Conservation (phyloP, 2,113 vertebrate species). For the Prietella phreatophila region DNA sequence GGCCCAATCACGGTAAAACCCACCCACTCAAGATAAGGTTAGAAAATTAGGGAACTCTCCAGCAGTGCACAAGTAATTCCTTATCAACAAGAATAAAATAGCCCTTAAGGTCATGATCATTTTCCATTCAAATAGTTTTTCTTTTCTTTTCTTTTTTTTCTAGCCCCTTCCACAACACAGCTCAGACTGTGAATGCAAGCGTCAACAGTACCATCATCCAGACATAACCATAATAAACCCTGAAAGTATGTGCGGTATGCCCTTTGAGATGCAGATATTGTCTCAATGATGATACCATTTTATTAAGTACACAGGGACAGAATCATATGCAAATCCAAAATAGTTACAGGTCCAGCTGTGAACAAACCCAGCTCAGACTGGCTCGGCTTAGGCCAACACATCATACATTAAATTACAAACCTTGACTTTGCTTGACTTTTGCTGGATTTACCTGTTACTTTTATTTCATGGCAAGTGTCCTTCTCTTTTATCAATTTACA, state of each 20-base stretch:
- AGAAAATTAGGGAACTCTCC: neutral
- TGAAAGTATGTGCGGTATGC: neutral
- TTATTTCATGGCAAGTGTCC: neutral
- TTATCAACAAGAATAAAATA: neutral
- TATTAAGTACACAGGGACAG: neutral
- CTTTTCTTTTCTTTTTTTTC: neutral
- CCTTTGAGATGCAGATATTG: neutral
- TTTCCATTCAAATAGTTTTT: neutral
- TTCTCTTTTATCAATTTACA: neutral
- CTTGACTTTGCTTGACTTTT: neutral
- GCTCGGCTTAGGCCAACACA: neutral
- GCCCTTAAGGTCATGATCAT: neutral
- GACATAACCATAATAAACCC: neutral
- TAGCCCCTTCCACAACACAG: neutral
- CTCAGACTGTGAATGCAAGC: neutral
- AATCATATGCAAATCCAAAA: constrained; percentile 3
- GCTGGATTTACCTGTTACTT: neutral
- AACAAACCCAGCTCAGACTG: neutral
- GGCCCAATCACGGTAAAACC: neutral
- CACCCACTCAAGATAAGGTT: neutral
- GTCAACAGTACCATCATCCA: neutral
- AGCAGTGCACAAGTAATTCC: neutral
- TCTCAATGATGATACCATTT: neutral
- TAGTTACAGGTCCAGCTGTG: neutral
- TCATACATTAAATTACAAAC: neutral